Conservation (phyloP, 2,797 vertebrate species). For the Ispidina lecontei region DNA sequence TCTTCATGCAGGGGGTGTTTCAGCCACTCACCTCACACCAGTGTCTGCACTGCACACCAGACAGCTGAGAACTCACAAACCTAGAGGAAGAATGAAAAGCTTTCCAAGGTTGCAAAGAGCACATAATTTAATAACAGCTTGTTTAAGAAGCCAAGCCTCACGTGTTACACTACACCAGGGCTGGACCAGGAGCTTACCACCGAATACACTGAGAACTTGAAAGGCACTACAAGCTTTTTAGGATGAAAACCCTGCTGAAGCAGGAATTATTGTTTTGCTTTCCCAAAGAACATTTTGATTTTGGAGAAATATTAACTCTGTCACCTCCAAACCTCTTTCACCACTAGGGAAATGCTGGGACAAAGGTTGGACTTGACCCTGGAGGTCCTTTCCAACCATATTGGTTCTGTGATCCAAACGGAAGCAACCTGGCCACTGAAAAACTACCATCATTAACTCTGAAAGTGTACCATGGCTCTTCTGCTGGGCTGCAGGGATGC, state of each 20-base stretch:
- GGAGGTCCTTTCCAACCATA: too few relatives aligned
- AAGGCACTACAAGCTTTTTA: background rate
- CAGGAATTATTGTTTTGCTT: background rate
- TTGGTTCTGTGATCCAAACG: background rate
- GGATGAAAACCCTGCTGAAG: background rate
- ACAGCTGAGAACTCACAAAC: conserved; percentile 24
- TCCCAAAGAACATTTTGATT: background rate
- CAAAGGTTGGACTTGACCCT: too few relatives aligned
- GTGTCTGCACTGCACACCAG: background rate
- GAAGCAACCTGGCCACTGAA: background rate
- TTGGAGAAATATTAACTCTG: background rate
- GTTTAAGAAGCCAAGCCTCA: conserved; percentile 27
- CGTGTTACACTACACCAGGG: background rate
- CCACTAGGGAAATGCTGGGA: too few relatives aligned
- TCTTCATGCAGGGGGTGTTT: conserved; percentile 45
- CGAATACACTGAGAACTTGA: conserved; percentile 10
- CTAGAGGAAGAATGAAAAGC: conserved; percentile 20
- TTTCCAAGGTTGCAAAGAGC: conserved; percentile 12
- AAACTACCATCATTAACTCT: background rate
- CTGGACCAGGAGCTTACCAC: background rate
- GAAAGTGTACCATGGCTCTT: background rate
- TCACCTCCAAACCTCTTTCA: background rate
- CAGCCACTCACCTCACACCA: conserved; percentile 8
- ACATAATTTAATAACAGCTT: conserved; percentile 3
- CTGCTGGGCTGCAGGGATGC: background rate